Evolutionary conservation across 2,888 invertebrate species (phyloP), one percentile per base, ranked within the genome.

Genomic region (Pristionchus mayeri): DNA sequence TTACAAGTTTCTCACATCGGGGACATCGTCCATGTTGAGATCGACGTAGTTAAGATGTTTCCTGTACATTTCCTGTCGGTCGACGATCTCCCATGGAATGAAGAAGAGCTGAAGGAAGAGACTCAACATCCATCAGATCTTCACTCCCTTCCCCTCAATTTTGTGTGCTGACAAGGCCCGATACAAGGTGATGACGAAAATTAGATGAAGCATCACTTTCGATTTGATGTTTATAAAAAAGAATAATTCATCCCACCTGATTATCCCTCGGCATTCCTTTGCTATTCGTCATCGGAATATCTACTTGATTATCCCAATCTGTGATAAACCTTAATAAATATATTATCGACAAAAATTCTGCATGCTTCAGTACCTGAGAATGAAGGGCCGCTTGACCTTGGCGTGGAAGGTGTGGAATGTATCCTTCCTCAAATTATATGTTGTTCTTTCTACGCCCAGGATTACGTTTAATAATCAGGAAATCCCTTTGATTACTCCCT

Each of bases 211-310:
- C n/a, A n/a, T n/a, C n/a, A n/a, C n/a, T n/a, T n/a, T n/a, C n/a
- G n/a, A n/a, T n/a, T n/a, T n/a, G n/a, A n/a, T n/a, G n/a, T n/a
- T n/a, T n/a, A n/a, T n/a, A n/a, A n/a, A n/a, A n/a, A n/a, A n/a
- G n/a, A n/a, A n/a, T 54, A 30, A 2, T 27, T 60, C 16, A 2
- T n/a, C 57, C 11, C 34, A 63, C 63, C 63, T 63, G 63, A 63
- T 63, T 63, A 34, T 63, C 34, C 30, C 63, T 63, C 63, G 63
- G 63, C 63, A 63, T 63, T 63, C 63, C 63, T 18, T 63, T 63
- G 3, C 30, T 63, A 18, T 63, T 63, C 30, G 63, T 27, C 18
- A 63, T 27, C 0, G 63, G 63, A 2, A 18, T 30, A 16, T 2
- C 16, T 27, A 63, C 27, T 4, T 9, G 1, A 2, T 27, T 13